Base-by-base conservation (phyloP, 2,797 vertebrate species). In the Labeo calbasu region DNA sequence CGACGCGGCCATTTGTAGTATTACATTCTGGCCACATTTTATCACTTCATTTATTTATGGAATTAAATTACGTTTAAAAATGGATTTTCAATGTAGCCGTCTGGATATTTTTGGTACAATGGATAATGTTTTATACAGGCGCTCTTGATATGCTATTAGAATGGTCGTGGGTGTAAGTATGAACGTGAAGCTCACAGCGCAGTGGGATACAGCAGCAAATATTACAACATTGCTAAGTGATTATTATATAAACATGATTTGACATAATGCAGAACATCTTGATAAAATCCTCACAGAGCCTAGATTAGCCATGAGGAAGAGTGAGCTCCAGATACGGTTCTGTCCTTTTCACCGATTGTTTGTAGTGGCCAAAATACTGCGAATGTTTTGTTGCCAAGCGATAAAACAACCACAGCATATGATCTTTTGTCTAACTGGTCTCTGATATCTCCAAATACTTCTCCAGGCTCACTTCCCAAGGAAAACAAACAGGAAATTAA, bases 401-500 rank as follows among this genome's bases (percentile, higher is more conserved):
- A 81, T 81, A 82, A 28, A 25, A 55, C 36, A 70, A 73, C 28
- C 81, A 46, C 43, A 86, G n/a, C 59, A 87, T 50, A 55, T 70
- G 17, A 69, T 87, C 83, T 88, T 36, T 70, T 32, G 28, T 51
- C 77, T 21, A 40, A 77, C 13, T 69, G 46, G 59, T 51, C 17
- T 48, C 32, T 84, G 83, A 72, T 81, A 84, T 77, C 84, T 82
- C 25, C n/a, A 82, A 81, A 87, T 85, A 85, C 71, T 70, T 81
- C 21, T 63, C 40, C 81, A 65, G 81, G 87, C 78, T 89, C 69
- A 82, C 77, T 88, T 90, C 84, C 79, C 55, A 59, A 82, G 72
- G 51, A 86, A 85, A 86, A 84, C 32, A 85, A 82, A 75, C 51
- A 81, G 63, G 80, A 69, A 77, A 66, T 51, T 65, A 55, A 23